Conservation (phyloP, 2,888 invertebrate genomes). For the Syrista parreyssii region DNA sequence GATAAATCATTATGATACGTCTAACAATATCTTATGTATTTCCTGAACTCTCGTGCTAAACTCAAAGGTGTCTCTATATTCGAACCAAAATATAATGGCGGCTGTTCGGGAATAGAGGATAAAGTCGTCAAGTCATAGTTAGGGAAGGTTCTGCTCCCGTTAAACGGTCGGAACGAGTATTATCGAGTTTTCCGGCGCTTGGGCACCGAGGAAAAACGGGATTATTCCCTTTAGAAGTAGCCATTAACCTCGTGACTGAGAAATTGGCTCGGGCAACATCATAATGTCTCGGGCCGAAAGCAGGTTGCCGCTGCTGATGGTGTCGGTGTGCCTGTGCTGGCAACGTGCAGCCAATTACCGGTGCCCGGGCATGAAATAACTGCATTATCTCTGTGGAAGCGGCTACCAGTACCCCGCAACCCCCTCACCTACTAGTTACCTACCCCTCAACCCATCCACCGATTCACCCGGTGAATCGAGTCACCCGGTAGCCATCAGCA, state of each 20-base stretch:
- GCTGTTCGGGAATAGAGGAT: neutral
- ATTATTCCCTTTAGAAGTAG: constrained; percentile 51
- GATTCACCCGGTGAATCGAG: constrained; percentile 10
- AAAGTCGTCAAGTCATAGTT: neutral
- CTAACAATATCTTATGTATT: neutral
- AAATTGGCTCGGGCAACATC: constrained; percentile 58
- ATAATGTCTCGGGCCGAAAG: constrained; percentile 51
- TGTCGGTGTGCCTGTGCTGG: constrained; percentile 38
- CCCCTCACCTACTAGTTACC: constrained; percentile 26
- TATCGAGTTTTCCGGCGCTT: constrained; percentile 39
- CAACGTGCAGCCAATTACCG: constrained; percentile 62
- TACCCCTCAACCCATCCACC: constrained; percentile 51
- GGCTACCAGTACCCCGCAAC: constrained; percentile 47
- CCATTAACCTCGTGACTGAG: constrained; percentile 56
- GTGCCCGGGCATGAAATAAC: constrained; percentile 62
- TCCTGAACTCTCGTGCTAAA: neutral
- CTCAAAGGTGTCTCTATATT: neutral
- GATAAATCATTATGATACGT: too few relatives aligned
- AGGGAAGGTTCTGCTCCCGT: neutral
- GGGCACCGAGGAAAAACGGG: constrained; percentile 32
- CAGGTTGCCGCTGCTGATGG: constrained; percentile 30
- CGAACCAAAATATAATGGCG: constrained; percentile 11
- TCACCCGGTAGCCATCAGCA: constrained; percentile 27
- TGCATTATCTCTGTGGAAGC: constrained; percentile 62
- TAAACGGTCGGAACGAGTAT: constrained; percentile 24